phyloP scores from a whole-genome alignment of 1,140 invertebrate genomes.

The Tetramorium simillimum region DNA sequence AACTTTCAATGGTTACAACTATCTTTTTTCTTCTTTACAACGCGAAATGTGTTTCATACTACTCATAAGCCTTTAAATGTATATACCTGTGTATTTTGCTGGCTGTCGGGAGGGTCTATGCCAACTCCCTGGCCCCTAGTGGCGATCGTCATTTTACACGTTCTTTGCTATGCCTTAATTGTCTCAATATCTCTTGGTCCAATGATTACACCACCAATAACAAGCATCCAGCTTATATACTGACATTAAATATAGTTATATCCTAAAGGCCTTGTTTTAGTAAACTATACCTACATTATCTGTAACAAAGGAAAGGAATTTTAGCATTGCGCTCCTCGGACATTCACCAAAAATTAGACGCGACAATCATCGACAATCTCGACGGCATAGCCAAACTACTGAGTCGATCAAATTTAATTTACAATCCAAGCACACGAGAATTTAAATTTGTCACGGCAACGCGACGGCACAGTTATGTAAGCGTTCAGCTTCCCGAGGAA shows the following conservation, averaged over 20 bases:
- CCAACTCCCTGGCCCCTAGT: conserved; percentile 88
- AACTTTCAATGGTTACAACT: too few relatives aligned
- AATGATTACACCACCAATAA: conserved; percentile 80
- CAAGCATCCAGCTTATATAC: conserved; percentile 82
- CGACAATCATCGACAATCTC: not conserved
- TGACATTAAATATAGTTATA: conserved; percentile 84
- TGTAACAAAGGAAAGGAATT: conserved; percentile 75
- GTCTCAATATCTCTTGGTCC: conserved; percentile 76
- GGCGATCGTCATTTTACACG: conserved; percentile 87
- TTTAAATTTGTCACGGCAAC: conserved; percentile 3
- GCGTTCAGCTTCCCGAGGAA: not conserved
- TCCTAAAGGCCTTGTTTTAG: conserved; percentile 83
- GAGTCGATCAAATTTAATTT: not conserved
- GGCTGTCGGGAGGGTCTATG: conserved; percentile 86
- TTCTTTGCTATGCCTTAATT: conserved; percentile 71
- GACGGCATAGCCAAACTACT: not conserved
- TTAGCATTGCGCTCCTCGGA: not conserved
- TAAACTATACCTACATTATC: conserved; percentile 85
- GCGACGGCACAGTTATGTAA: conserved; percentile 23
- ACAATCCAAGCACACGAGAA: not conserved
- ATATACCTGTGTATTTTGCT: conserved; percentile 86
- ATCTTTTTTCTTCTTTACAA: too few relatives aligned
- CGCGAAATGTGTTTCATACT: not conserved
- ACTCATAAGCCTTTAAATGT: not conserved
- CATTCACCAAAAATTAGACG: not conserved